Conservation (phyloP, 2,888 invertebrate species). For the Odontomyia ornata region DNA sequence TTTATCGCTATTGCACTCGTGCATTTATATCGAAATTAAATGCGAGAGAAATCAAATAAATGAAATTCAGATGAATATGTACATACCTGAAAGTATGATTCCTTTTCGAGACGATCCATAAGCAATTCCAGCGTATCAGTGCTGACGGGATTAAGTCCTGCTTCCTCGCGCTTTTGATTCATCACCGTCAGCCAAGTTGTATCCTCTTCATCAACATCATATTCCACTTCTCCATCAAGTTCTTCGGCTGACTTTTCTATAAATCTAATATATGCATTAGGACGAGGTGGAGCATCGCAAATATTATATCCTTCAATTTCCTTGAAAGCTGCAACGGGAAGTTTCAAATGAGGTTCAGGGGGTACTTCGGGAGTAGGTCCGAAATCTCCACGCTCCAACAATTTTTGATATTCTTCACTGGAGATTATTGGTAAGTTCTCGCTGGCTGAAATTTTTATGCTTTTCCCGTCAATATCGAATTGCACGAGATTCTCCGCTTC, state of each 20-base stretch:
- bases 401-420: constrained; percentile 69
- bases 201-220: constrained; percentile 98
- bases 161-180: constrained; percentile 81
- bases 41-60: too few relatives aligned
- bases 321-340: constrained; percentile 76
- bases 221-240: constrained; percentile 91
- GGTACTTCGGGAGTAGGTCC: constrained; percentile 60
- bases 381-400: constrained; percentile 60
- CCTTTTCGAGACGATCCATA: constrained; percentile 98
- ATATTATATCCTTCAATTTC: constrained; percentile 82
- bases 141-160: constrained; percentile 78
- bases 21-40: too few relatives aligned
- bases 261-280: constrained; percentile 90
- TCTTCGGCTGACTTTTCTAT: constrained; percentile 95
- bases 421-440: constrained; percentile 76
- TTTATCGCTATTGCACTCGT: too few relatives aligned
- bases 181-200: constrained; percentile 91
- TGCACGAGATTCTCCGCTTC: constrained; percentile 87
- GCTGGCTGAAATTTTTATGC: constrained; percentile 72
- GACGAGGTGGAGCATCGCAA: constrained; percentile 82
- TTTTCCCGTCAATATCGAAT: constrained; percentile 84
- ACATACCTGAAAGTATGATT: constrained; percentile 88
- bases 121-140: constrained; percentile 92
- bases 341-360: constrained; percentile 65
- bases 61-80: neutral